Base-by-base conservation (phyloP, 2,888 invertebrate species). In the Cephus sareptanus region DNA sequence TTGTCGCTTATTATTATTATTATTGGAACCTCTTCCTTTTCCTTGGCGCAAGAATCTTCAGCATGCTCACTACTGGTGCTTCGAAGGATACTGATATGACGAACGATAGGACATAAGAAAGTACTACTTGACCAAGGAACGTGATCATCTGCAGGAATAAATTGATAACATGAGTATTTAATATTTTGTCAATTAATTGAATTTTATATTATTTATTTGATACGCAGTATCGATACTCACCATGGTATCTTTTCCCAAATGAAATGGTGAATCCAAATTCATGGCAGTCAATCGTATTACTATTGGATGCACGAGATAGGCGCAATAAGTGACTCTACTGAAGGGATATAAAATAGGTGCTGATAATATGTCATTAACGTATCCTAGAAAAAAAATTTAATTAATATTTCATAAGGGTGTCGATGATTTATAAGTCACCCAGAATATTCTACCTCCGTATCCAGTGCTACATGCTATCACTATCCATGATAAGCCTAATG, bases 261-360 rank as follows among this genome's bases (percentile, higher is more conserved):
- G 97, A 75, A 97, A 93, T 69, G 97, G 97, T 83, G 96, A 95
- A 87, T 97, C 96, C 91, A 96, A 94, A 84, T 95, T 95, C 94
- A 97, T 95, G 73, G 96, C 95, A 88, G 96, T 95, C 86, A 94
- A 93, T 84, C 97, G 94, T 86, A 97, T 95, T 80, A 96, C 95
- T 77, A 97, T 94, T 0, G 97, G 97, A 92, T 97, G 97, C 80
- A 97, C 94, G 81, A 97, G 93, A 91, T 97, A 97, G 0, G 97
- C 96, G 91, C 97, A 97, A 92, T 97, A 97, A 73, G 97, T 97
- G 30, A 97, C 96, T 83, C 97, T 93, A 77, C 97, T 97, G 92
- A 97, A 95, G 79, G 97, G 97, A 92, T 97, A 97, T 78, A 97
- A 92, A 80, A 95, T 93, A 12, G 96, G 95, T 37, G 96, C 94